Conservation (phyloP, 2,113 vertebrate genomes). For the Anguilla rostrata region DNA sequence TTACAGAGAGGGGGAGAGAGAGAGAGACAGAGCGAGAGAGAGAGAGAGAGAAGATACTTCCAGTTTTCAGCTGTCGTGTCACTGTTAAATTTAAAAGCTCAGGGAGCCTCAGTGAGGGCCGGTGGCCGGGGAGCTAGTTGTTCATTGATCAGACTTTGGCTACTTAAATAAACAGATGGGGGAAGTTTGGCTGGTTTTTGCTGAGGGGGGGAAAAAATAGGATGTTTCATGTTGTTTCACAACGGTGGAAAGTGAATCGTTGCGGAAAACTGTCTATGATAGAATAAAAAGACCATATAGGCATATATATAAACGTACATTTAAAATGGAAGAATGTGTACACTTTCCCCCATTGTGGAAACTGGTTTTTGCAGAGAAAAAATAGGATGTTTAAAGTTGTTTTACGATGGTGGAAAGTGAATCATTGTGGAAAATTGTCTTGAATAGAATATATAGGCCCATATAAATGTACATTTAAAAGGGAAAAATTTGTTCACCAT, state of each 20-base stretch:
- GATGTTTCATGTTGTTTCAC: background rate
- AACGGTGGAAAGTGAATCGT: background rate
- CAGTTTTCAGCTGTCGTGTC: background rate
- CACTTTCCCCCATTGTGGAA: background rate
- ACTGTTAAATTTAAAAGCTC: background rate
- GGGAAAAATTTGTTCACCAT: constrained; percentile 22
- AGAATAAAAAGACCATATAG: background rate
- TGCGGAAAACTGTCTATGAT: background rate
- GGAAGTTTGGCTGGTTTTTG: background rate
- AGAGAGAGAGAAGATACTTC: constrained; percentile 22
- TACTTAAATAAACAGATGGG: background rate
- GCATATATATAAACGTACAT: background rate
- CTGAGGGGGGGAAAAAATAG: no score
- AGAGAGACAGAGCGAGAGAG: constrained; percentile 24
- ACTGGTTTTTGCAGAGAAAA: background rate
- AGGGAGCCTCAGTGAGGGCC: background rate
- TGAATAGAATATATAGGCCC: background rate
- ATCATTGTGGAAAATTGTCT: background rate
- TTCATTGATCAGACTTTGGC: no score
- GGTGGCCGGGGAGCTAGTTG: no score
- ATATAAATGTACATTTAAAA: background rate
- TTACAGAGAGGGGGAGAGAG: constrained; percentile 32
- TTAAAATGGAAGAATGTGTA: constrained; percentile 27
- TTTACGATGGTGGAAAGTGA: background rate
- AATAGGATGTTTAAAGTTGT: background rate